Base-by-base conservation (phyloP, 2,113 vertebrate species). In the Cynoglossus semilaevis region DNA sequence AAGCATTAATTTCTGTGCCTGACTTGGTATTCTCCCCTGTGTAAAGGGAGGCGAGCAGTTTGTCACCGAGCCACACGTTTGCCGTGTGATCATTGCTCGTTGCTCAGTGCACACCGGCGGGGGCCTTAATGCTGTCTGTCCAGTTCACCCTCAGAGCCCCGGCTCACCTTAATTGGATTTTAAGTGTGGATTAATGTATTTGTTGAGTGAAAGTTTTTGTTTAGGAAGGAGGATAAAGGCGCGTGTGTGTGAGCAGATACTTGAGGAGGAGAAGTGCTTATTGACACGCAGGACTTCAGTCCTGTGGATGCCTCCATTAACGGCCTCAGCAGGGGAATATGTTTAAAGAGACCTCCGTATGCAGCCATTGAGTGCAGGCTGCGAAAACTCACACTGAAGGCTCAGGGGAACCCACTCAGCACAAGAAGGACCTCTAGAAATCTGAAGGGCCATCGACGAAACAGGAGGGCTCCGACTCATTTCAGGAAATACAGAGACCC, bases 1-100 rank as follows among this genome's bases (percentile, higher is more conserved):
- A 84, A 90, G 86, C 88, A 90, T 90, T 90, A 85, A 90, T 90
- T 89, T 87, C 75, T n/a, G 72, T 55, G 69, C 77, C 53, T 36
- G 51, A 71, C 70, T 73, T 58, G 42, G 59, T 50, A 52, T 66
- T 63, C 63, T 56, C 69, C 56, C 83, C 75, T 52, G 79, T 76
- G 76, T 72, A 72, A 42, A 43, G 72, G 71, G 50, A 51, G 59
- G 54, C 62, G 51, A 75, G 73, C 51, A 40, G 58, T 85, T 88
- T 85, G 82, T 85, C 85, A 84, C 9, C 22, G 78, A 76, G 79
- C 66, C 76, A 74, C 76, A 68, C 70, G 71, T 69, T 80, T 61
- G 54, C 67, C 15, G 65, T 77, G 77, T 83, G 77, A 79, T 74
- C 79, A 60, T 77, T 85, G 79, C 51, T 81, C 70, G 81, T 78